Evolutionary conservation across 2,113 vertebrate genomes (phyloP).

Genomic region (Erythrocebus patas): DNA sequence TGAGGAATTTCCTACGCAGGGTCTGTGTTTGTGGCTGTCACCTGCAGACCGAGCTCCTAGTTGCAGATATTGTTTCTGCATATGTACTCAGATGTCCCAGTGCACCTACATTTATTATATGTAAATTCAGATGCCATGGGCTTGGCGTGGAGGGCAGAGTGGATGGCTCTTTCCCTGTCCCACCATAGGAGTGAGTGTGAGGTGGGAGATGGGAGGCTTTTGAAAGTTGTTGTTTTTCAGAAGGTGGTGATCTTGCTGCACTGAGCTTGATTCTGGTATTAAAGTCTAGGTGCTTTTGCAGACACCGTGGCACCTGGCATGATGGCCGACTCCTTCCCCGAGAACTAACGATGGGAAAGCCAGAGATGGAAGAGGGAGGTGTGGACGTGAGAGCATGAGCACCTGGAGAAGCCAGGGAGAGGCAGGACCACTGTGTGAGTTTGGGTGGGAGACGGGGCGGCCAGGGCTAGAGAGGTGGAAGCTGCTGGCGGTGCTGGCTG

Average conservation of each 20-base stretch:
- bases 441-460: neutral
- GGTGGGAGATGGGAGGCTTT: neutral
- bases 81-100: neutral
- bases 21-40: neutral
- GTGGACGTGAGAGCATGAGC: neutral
- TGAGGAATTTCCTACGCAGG: neutral
- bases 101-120: neutral
- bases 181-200: fast-evolving
- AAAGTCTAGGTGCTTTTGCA: neutral
- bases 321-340: neutral
- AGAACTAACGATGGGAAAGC: neutral
- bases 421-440: no score
- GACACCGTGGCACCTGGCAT: neutral
- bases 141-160: fast-evolving
- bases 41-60: neutral
- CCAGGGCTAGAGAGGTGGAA: no score
- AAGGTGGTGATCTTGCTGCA: neutral
- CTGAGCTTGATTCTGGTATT: neutral
- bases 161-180: neutral
- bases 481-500: no score
- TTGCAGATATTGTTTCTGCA: neutral
- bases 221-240: neutral
- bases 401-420: no score
- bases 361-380: neutral
- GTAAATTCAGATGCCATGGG: fast-evolving